Evolutionary conservation across 1,140 invertebrate species (phyloP).

Genomic region (Heliothis subflexa): DNA sequence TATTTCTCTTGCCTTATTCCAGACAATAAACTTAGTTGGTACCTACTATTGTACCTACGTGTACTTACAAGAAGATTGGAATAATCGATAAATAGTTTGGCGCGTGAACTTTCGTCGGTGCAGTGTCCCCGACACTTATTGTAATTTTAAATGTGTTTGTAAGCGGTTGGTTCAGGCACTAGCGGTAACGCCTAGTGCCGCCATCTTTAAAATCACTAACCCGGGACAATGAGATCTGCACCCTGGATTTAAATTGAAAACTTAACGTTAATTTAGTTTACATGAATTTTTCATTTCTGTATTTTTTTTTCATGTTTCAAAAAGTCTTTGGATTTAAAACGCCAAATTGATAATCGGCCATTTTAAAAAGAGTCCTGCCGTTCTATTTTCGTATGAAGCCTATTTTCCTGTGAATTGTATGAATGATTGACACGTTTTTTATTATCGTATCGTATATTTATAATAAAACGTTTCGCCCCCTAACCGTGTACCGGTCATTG

Average conservation of each 20-base stretch:
- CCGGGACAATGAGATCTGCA: conserved; percentile 23
- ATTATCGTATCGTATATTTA: conserved; percentile 28
- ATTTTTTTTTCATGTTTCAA: neutral
- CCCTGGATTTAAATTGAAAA: conserved; percentile 44
- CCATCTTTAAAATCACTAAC: conserved; percentile 46
- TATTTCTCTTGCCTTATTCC: conserved; percentile 21
- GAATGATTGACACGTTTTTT: conserved; percentile 35
- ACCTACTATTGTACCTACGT: conserved; percentile 36
- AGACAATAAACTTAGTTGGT: conserved; percentile 48
- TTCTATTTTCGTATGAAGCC: conserved; percentile 13
- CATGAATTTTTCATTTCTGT: conserved; percentile 8
- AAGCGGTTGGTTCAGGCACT: conserved; percentile 56
- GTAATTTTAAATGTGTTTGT: conserved; percentile 81
- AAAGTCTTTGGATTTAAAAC: neutral
- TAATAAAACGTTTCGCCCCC: conserved; percentile 31
- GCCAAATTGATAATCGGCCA: neutral
- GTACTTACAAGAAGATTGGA: conserved; percentile 57
- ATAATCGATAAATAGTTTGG: conserved; percentile 70
- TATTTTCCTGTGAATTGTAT: conserved; percentile 23
- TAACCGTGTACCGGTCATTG: conserved; percentile 10
- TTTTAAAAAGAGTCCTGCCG: neutral
- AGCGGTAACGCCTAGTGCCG: conserved; percentile 56
- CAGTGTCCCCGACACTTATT: conserved; percentile 74
- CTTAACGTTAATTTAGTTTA: conserved; percentile 18
- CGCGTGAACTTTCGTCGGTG: conserved; percentile 75